Evolutionary conservation across 2,113 vertebrate species (phyloP).

Genomic region (Pipa parva): DNA sequence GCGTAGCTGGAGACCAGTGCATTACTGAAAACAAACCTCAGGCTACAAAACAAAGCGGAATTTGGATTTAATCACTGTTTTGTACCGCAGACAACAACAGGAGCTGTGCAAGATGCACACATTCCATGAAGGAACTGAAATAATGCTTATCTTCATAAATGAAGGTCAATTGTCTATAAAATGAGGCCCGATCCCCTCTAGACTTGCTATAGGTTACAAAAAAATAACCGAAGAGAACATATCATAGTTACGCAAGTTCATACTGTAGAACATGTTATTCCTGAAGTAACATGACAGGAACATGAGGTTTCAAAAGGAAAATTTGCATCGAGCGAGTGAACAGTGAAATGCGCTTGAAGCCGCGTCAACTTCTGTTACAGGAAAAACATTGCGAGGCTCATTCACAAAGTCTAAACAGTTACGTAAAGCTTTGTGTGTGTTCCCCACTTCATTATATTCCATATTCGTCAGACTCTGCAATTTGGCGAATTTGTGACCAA

Average conservation of each 20-base stretch:
- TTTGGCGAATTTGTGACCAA: too few species aligned
- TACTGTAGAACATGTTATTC: neutral
- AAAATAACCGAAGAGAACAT: neutral
- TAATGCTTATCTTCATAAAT: constrained; percentile 31
- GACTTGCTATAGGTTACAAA: neutral
- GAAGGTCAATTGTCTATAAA: constrained; percentile 28
- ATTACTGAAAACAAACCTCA: constrained; percentile 16
- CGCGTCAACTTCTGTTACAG: too few species aligned
- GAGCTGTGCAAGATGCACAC: constrained; percentile 2
- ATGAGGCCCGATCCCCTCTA: neutral
- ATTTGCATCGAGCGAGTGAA: too few species aligned
- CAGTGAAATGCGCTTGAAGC: too few species aligned
- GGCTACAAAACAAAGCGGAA: constrained; percentile 19
- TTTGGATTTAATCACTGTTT: constrained; percentile 37
- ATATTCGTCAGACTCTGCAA: too few species aligned
- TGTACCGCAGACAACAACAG: constrained; percentile 28
- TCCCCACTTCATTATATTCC: too few species aligned
- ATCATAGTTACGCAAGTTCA: constrained; percentile 10
- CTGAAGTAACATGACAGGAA: neutral
- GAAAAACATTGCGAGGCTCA: too few species aligned
- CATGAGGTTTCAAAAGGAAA: neutral
- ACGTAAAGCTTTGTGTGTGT: too few species aligned
- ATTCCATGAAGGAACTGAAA: constrained; percentile 16
- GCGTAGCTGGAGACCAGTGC: constrained; percentile 6
- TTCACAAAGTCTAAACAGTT: too few species aligned